Percentiles rank a stretch among this genome's conserved stretches.
phyloP scores from a whole-genome alignment of 2,797 vertebrate genomes.

The Sorex maritimensis region DNA sequence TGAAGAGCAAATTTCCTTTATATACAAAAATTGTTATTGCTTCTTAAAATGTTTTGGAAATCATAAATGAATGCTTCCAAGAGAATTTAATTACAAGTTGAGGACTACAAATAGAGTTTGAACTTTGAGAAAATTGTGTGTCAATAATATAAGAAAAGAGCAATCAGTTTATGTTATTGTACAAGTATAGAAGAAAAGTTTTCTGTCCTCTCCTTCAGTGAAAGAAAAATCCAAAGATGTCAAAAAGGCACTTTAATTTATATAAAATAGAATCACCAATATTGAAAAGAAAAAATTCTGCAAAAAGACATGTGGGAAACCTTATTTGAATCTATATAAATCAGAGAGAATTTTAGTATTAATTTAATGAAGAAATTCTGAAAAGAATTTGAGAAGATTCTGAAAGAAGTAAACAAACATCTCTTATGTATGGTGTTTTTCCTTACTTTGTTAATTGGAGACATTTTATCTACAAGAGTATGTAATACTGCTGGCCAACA shows the following conservation, averaged over 20 bases:
- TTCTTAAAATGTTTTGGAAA: background rate
- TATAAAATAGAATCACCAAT: background rate
- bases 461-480: background rate
- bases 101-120: background rate
- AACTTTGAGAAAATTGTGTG: background rate
- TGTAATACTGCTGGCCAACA: background rate
- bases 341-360: background rate
- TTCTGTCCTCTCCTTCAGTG: background rate
- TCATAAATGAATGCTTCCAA: background rate
- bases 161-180: background rate
- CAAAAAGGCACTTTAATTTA: background rate
- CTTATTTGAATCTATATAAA: background rate
- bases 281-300: constrained; percentile 16
- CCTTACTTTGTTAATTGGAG: background rate
- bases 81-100: constrained; percentile 45
- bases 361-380: background rate
- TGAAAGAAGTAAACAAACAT: background rate
- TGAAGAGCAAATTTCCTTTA: background rate
- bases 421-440: background rate
- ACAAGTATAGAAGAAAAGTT: background rate
- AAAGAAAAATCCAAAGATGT: background rate
- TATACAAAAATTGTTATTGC: background rate
- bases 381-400: background rate
- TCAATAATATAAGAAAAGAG: background rate
- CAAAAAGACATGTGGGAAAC: background rate